Conservation (phyloP, 2,888 invertebrate genomes). For the Agrilus mali region DNA sequence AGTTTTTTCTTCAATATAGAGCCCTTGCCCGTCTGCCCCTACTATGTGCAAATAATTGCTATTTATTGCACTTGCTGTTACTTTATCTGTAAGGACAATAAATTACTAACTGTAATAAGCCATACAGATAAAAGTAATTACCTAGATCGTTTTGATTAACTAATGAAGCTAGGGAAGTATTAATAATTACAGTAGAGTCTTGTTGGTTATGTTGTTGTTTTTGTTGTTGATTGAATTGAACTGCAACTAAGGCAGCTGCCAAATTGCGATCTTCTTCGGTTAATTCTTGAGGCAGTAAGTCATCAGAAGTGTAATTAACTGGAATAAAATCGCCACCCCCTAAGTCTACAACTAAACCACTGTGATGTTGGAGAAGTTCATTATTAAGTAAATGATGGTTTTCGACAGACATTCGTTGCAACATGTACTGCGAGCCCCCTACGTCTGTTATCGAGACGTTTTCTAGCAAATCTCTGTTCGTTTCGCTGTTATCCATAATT, state of each 20-base stretch:
- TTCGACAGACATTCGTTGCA: conserved; percentile 29
- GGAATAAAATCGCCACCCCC: conserved; percentile 32
- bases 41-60: conserved; percentile 29
- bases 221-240: conserved; percentile 47
- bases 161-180: conserved; percentile 17
- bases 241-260: conserved; percentile 48
- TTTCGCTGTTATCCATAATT: conserved; percentile 23
- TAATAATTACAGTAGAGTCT: conserved; percentile 19
- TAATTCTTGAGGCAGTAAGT: conserved; percentile 33
- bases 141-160: conserved; percentile 12
- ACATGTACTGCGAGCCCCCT: conserved; percentile 29
- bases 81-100: conserved; percentile 22
- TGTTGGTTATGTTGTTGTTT: conserved; percentile 40
- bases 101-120: conserved; percentile 25
- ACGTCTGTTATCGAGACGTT: conserved; percentile 24
- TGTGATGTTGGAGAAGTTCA: conserved; percentile 30
- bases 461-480: conserved; percentile 22
- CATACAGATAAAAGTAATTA: conserved; percentile 7
- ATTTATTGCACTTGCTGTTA: conserved; percentile 13
- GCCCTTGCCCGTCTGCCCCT: conserved; percentile 21
- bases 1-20: too few relatives aligned
- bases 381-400: conserved; percentile 29
- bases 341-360: conserved; percentile 32
- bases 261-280: conserved; percentile 47
- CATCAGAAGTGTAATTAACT: conserved; percentile 32